phyloP scores from a whole-genome alignment of 30 jellyfish, hydroid and myxozoan species.

The Sanderia malayensis region DNA sequence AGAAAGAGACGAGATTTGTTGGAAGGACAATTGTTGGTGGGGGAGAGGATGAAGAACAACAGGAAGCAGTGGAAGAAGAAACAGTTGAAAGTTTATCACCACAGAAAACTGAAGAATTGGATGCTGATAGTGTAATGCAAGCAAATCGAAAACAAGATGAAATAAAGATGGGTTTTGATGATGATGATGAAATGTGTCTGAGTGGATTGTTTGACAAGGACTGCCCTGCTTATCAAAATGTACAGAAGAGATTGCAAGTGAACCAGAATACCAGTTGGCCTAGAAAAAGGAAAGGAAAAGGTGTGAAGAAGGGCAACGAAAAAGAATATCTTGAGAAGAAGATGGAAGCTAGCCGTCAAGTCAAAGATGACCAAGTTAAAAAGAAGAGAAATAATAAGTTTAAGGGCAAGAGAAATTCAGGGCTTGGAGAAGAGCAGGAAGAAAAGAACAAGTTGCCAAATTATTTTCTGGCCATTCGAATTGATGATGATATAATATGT shows the following conservation, averaged over 20 bases:
- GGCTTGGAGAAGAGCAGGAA: not conserved
- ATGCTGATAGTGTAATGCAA: too few species aligned
- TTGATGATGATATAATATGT: constrained; percentile 28
- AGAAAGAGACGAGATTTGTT: too few species aligned
- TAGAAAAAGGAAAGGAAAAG: constrained; percentile 6
- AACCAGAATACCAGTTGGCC: not conserved
- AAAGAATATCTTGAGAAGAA: too few species aligned
- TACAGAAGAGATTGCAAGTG: not conserved
- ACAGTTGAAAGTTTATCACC: too few species aligned
- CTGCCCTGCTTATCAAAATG: not conserved
- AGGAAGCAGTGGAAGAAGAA: not conserved
- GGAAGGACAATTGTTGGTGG: not conserved
- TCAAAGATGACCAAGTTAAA: too few species aligned
- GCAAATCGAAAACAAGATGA: not conserved
- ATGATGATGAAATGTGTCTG: not conserved
- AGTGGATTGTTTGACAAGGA: not conserved
- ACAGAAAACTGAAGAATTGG: not conserved
- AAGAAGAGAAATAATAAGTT: not conserved
- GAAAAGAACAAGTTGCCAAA: constrained; percentile 21
- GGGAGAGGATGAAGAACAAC: too few species aligned
- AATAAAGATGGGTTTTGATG: not conserved
- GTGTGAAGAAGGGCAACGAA: not conserved
- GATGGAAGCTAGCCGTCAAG: too few species aligned
- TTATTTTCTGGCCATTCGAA: constrained; percentile 65
- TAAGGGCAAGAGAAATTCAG: not conserved